Evolutionary conservation across 2,113 vertebrate species (phyloP), one percentile per base, ranked within the genome.

Genomic region (Tamias sibiricus): DNA sequence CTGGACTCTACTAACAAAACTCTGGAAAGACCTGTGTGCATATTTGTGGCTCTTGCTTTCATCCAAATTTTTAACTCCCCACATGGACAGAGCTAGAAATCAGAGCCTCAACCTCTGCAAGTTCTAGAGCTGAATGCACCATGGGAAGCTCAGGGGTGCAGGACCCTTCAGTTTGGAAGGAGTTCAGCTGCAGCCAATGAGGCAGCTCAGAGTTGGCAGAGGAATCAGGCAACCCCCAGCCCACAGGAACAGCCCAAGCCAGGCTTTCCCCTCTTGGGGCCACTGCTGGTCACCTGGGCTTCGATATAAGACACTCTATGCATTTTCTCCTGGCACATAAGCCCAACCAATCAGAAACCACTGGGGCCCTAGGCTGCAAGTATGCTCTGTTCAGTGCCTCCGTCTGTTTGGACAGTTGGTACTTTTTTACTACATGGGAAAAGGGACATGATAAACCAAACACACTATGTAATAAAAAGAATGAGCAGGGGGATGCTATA

Each of bases 91-190:
- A 44, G 32, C 20, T 37, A 32, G 49, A 96, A 96, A 37, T 20
- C 79, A 86, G n/a, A 88, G 59, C 28, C 62, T 57, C 35, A 24
- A 47, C 32, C 66, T 37, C 59, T 57, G n/a, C 32, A 62, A 26
- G 20, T 40, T 69, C 76, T 62, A 44, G 11, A 44, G 59, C 40
- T 85, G 30, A 87, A 76, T 12, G 8, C 57, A 20, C 74, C 62
- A 28, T 40, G 1, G 1, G 30, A 59, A 30, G 20, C 1, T 32
- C 2, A 3, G 6, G 10, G 77, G 6, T 9, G 3, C 44, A 32
- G 37, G 24, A 66, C 6, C 37, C 72, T 49, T 84, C 84, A 19
- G 49, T 59, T 68, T 71, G 89, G 49, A 76, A 64, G 69, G 68
- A 20, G 19, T 22, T 81, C 57, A 42, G 26, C 84, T 74, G n/a